These are phyloP conservation scores for Oxycera nigricornis DNA, from an alignment of 2,888 invertebrate genomes.

Conservation along the genomic window DNA sequence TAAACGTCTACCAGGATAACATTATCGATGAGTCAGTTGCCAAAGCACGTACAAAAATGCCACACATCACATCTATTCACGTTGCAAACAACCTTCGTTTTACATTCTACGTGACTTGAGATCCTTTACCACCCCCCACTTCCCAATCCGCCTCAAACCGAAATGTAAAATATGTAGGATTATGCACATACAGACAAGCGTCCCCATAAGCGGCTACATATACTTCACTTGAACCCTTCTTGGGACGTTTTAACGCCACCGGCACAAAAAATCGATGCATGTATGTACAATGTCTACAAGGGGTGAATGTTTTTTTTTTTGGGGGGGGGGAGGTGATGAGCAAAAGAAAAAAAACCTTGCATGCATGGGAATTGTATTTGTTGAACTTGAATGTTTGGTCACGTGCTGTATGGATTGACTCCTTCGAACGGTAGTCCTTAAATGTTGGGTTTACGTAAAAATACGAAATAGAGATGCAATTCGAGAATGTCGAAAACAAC, in stretches of 20 bases:
- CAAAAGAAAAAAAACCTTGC: not conserved
- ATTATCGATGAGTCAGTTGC: not conserved
- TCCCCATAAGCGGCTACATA: not conserved
- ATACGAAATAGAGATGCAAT: not conserved
- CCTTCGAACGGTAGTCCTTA: not conserved
- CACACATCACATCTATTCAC: slow-evolving; percentile 4
- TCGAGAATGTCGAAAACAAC: not conserved
- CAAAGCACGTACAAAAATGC: not conserved
- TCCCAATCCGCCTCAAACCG: no score
- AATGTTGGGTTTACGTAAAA: not conserved
- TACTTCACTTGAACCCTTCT: not conserved
- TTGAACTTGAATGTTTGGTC: not conserved
- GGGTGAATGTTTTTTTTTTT: not conserved
- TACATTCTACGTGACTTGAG: slow-evolving; percentile 2
- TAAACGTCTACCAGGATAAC: not conserved
- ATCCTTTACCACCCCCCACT: no score
- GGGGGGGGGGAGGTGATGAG: not conserved
- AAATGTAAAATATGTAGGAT: not conserved
- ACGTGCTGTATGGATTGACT: not conserved
- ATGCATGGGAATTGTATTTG: not conserved
- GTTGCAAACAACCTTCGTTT: slow-evolving; percentile 8
- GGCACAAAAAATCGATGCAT: not conserved
- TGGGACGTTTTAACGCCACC: not conserved
- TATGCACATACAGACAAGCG: no score
- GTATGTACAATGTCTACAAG: not conserved